Conservation (phyloP, 2,888 invertebrate genomes). For the Acrobasis suavella region DNA sequence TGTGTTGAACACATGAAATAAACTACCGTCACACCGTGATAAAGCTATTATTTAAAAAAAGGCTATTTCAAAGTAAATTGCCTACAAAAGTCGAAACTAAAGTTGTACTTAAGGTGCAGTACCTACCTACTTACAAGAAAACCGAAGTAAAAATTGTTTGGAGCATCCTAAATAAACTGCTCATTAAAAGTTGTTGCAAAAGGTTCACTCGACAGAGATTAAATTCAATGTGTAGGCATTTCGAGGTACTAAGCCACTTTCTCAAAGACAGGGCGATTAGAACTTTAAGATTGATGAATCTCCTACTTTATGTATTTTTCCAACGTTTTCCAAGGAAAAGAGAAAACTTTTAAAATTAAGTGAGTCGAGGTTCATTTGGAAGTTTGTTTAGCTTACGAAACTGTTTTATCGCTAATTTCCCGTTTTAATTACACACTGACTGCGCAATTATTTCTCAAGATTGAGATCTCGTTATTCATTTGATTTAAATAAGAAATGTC, state of each 20-base stretch:
- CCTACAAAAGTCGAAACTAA: no score
- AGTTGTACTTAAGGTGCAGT: no score
- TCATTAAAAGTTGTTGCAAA: constrained; percentile 16
- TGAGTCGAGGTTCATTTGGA: neutral
- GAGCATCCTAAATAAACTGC: constrained; percentile 11
- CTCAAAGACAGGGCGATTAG: constrained; percentile 57
- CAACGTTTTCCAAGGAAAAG: constrained; percentile 38
- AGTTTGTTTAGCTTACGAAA: constrained; percentile 5
- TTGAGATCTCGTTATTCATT: constrained; percentile 4
- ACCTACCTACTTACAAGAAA: neutral
- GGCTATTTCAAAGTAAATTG: no score
- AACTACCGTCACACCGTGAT: no score
- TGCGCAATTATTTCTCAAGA: constrained; percentile 3
- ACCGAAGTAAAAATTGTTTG: neutral
- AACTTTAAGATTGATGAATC: constrained; percentile 72
- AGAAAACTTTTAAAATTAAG: constrained; percentile 16
- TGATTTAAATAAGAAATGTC: neutral
- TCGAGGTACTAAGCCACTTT: constrained; percentile 1
- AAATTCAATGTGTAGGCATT: constrained; percentile 4
- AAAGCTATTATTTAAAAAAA: no score
- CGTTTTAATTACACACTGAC: constrained; percentile 11
- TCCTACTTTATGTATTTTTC: constrained; percentile 51
- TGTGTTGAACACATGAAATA: no score
- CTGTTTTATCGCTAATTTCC: constrained; percentile 11
- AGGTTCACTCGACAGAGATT: neutral